These are phyloP conservation scores for Archivesica marissinica DNA, from an alignment of 1,140 invertebrate species.

Conservation along the genomic window DNA sequence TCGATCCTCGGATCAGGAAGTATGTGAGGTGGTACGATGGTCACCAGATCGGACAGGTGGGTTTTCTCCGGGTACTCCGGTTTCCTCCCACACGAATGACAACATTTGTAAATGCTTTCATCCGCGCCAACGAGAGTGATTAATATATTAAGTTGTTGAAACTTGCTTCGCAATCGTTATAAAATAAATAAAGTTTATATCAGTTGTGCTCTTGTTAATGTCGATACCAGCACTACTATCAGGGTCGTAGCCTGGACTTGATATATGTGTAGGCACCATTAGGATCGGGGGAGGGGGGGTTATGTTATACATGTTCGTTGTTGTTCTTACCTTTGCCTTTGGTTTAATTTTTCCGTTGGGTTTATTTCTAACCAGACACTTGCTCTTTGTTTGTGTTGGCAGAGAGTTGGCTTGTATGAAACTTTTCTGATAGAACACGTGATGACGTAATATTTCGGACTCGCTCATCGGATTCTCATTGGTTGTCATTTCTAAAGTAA, in stretches of 20 bases:
- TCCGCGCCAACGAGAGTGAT: too few relatives aligned
- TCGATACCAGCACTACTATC: not conserved
- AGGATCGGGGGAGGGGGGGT: too few relatives aligned
- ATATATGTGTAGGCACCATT: not conserved
- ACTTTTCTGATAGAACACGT: constrained; percentile 33
- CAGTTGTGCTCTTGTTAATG: not conserved
- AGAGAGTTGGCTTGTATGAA: not conserved
- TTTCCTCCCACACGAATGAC: too few relatives aligned
- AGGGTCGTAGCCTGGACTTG: not conserved
- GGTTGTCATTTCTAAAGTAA: too few relatives aligned
- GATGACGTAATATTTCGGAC: constrained; percentile 5
- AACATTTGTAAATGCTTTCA: too few relatives aligned
- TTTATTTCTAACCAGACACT: not conserved
- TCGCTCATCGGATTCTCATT: constrained; percentile 30
- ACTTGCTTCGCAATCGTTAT: not conserved
- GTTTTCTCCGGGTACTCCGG: too few relatives aligned
- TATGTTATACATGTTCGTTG: not conserved
- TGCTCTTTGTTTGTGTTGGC: not conserved
- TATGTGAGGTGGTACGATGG: too few relatives aligned
- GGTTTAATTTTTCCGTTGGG: not conserved
- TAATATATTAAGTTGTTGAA: too few relatives aligned
- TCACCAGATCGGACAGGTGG: too few relatives aligned
- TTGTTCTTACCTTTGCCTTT: constrained; percentile 14
- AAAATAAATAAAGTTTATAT: not conserved
- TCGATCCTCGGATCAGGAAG: too few relatives aligned